phyloP scores from a whole-genome alignment of 2,888 invertebrate genomes.

The Geophilus truncorum region DNA sequence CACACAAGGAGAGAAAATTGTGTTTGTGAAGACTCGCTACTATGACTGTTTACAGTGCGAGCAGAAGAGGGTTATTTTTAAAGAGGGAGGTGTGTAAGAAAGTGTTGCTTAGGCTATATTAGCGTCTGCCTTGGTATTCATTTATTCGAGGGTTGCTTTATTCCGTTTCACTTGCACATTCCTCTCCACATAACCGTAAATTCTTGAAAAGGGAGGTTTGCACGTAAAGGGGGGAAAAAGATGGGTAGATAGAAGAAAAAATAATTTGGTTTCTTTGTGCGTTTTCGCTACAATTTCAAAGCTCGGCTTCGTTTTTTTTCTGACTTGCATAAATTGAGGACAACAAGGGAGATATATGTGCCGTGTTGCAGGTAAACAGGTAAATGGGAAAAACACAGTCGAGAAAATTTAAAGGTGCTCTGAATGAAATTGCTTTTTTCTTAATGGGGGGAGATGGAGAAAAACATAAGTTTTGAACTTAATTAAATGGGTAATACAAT shows the following conservation, averaged over 20 bases:
- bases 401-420: no score
- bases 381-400: background rate
- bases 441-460: no score
- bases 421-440: background rate
- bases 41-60: background rate
- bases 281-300: background rate
- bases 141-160: conserved; percentile 5
- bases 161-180: conserved; percentile 10
- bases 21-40: background rate
- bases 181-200: conserved; percentile 4
- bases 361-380: background rate
- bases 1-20: background rate
- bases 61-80: background rate
- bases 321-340: background rate
- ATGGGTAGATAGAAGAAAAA: background rate
- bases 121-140: background rate
- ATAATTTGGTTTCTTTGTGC: background rate
- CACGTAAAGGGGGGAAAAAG: background rate
- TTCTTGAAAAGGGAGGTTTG: conserved; percentile 4
- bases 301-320: background rate
- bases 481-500: no score
- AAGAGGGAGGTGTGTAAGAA: background rate
- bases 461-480: no score
- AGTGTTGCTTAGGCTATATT: background rate
- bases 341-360: background rate